Evolutionary conservation across 2,797 vertebrate genomes (phyloP), one percentile per base, ranked within the genome.

Genomic region (Phoeniculus purpureus): DNA sequence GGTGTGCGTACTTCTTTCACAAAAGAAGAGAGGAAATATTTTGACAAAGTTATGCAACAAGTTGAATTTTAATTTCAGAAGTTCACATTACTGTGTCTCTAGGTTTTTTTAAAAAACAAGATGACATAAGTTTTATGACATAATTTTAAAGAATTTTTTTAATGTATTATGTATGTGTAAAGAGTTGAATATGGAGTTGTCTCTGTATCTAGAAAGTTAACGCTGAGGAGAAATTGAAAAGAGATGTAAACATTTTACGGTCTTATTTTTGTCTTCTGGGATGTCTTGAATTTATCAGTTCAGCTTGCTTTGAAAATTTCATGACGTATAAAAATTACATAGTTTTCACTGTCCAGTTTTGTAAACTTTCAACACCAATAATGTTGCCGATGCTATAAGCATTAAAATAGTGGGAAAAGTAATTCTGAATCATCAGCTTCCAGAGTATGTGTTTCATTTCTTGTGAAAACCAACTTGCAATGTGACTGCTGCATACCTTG

Each of bases 101-200:
- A 55, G 4, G 14, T 54, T 70, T 68, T 73, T 56, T 43, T 48
- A 18, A 1, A 54, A 45, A 81, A 18, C 14, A 22, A 37, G 15
- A 12, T 45, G 10, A 16, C 45, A 74, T 56, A 3, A 77, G 4
- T 60, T 76, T 12, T 61, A 7, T 27, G 43, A 15, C 0, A 0
- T 71, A 15, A 20, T 58, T 52, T 54, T 7, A 71, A 60, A n/a
- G n/a, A n/a, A 12, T 55, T 29, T 16, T 75, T 82, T 4, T 2
- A 1, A 5, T 21, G 18, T 22, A 3, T 5, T 37, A 8, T 6
- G 7, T 20, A 12, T 2, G 1, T 37, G 18, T 47, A 16, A 83
- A 78, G 37, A 66, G 12, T 18, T 37, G 37, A 37, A 37, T 37
- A 37, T 37, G 37, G 37, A 37, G 37, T 37, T 37, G 37, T 37